These are phyloP conservation scores for Ctenopoma multispine DNA, from an alignment of 2,797 vertebrate species.

Conservation along the genomic window DNA sequence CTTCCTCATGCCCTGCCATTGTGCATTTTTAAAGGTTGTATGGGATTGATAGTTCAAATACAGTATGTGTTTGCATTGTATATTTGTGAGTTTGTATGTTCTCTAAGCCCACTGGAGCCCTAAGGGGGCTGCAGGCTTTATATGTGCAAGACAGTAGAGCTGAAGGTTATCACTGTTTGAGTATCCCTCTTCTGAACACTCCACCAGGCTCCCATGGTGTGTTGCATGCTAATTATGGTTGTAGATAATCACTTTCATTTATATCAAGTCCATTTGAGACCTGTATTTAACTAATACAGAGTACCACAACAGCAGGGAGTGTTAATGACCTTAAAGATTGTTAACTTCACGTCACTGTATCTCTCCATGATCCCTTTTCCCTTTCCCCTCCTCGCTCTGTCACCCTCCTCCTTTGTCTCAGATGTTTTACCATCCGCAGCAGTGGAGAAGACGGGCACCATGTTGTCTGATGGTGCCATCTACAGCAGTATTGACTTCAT, in stretches of 20 bases:
- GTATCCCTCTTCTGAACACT: constrained; percentile 67
- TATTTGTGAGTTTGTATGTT: constrained; percentile 46
- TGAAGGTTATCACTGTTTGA: constrained; percentile 80
- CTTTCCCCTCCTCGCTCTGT: constrained; percentile 31
- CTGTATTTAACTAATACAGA: constrained; percentile 71
- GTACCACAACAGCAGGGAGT: constrained; percentile 76
- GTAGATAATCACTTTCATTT: constrained; percentile 85
- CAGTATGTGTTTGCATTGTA: constrained; percentile 30
- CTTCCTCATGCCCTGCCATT: constrained; percentile 28
- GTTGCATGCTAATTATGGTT: constrained; percentile 80
- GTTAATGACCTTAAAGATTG: constrained; percentile 86
- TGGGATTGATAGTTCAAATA: constrained; percentile 18
- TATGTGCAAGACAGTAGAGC: constrained; percentile 53
- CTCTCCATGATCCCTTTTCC: constrained; percentile 59
- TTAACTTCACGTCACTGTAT: constrained; percentile 74
- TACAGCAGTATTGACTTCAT: constrained; percentile 99
- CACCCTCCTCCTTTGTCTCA: constrained; percentile 64
- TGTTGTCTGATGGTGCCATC: constrained; percentile 98
- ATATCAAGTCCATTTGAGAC: constrained; percentile 80
- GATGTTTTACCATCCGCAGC: constrained; percentile 92
- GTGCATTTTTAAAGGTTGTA: constrained; percentile 28
- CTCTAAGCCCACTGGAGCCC: constrained; percentile 43
- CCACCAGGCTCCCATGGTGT: constrained; percentile 65
- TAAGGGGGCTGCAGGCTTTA: constrained; percentile 50
- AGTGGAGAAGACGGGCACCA: constrained; percentile 95